Evolutionary conservation across 1,140 invertebrate genomes (phyloP).

Genomic region (Habropoda laboriosa): DNA sequence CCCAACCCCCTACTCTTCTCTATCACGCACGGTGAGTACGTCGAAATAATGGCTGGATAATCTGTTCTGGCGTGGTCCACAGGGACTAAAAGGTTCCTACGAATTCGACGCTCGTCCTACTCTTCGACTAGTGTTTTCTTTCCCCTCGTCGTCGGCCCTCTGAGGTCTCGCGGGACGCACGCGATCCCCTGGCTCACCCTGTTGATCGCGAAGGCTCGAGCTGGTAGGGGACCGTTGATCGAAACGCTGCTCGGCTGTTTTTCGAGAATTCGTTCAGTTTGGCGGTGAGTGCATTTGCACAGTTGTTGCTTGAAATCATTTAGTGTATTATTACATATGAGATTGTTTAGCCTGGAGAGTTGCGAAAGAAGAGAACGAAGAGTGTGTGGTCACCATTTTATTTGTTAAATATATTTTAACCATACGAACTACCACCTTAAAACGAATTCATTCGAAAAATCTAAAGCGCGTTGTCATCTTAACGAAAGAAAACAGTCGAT

Average conservation of each 20-base stretch:
- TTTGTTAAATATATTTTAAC: too few species aligned
- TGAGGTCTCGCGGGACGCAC: conserved; percentile 4
- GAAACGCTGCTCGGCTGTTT: not conserved
- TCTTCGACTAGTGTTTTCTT: not conserved
- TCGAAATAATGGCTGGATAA: conserved; percentile 70
- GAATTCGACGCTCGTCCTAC: conserved; percentile 45
- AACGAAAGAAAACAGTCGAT: too few species aligned
- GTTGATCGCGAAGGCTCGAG: conserved; percentile 2
- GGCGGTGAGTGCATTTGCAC: too few species aligned
- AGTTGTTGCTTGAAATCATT: too few species aligned
- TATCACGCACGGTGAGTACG: conserved; percentile 11
- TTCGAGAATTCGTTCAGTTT: too few species aligned
- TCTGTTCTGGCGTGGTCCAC: conserved; percentile 64
- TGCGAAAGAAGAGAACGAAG: too few species aligned
- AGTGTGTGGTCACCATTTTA: too few species aligned
- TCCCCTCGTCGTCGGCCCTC: not conserved
- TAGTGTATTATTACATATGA: too few species aligned
- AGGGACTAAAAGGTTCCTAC: conserved; percentile 68
- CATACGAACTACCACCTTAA: too few species aligned
- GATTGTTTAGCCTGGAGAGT: too few species aligned
- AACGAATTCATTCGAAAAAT: too few species aligned
- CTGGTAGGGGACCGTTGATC: not conserved
- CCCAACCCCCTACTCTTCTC: not conserved
- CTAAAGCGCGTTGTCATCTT: too few species aligned
- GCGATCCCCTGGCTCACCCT: not conserved